Evolutionary conservation across 2,888 invertebrate species (phyloP).

Genomic region (Epirrhoe alternata): DNA sequence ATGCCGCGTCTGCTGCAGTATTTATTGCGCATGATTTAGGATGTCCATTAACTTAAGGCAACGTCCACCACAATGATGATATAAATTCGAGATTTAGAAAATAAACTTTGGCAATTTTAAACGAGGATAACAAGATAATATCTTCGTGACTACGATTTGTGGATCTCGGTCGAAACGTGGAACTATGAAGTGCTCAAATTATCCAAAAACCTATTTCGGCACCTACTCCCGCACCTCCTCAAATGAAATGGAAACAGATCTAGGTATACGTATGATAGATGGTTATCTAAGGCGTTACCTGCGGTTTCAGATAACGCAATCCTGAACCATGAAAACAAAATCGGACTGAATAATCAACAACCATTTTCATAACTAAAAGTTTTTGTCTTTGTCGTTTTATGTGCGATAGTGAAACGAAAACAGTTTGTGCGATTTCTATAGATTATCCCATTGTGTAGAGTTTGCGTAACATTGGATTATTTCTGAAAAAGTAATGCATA

Average conservation of each 20-base stretch:
- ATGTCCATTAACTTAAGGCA: conserved; percentile 35
- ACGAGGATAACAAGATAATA: too few species aligned
- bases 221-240: too few species aligned
- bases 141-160: too few species aligned
- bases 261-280: too few species aligned
- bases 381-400: background rate
- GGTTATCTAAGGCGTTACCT: too few species aligned
- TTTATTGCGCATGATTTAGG: conserved; percentile 44
- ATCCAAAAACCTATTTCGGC: too few species aligned
- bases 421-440: background rate
- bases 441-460: conserved; percentile 37
- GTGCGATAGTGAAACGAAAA: background rate
- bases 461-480: conserved; percentile 57
- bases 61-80: background rate
- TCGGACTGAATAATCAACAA: background rate
- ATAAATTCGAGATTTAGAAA: background rate
- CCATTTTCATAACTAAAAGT: background rate
- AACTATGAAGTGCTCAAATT: too few species aligned
- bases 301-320: too few species aligned
- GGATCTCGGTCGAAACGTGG: too few species aligned
- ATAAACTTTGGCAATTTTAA: background rate
- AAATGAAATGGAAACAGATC: too few species aligned
- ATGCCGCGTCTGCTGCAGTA: conserved; percentile 34
- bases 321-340: too few species aligned
- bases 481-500: conserved; percentile 67